A percentile compares a stretch with the other conserved stretches of the same genome.
These are phyloP conservation scores for Mesorhabditis spiculigera DNA, from an alignment of 2,888 invertebrate genomes.

Conservation along the genomic window DNA sequence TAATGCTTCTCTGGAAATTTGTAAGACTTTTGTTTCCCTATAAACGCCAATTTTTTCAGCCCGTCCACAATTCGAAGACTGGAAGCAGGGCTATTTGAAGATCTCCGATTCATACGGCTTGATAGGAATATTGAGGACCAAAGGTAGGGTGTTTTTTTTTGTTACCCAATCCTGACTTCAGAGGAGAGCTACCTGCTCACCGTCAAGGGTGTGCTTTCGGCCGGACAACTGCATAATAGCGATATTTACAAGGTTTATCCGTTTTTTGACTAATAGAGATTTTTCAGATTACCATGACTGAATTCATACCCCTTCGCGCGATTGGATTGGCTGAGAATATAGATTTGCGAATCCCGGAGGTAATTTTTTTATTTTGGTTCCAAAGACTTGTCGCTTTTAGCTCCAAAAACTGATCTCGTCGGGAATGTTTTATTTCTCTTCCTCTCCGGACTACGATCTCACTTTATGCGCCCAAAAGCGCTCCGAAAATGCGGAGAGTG, in stretches of 20 bases:
- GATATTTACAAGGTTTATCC: constrained; percentile 74
- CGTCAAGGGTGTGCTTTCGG: constrained; percentile 90
- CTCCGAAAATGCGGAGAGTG: constrained; percentile 75
- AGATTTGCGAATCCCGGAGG: constrained; percentile 48
- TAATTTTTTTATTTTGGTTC: constrained; percentile 16
- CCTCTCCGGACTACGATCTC: constrained; percentile 72
- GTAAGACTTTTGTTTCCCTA: constrained; percentile 21
- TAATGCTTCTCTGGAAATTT: constrained; percentile 39
- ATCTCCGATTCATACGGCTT: constrained; percentile 91
- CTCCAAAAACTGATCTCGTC: constrained; percentile 84
- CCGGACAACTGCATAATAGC: constrained; percentile 88
- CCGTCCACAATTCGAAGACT: constrained; percentile 80
- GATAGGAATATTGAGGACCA: constrained; percentile 79
- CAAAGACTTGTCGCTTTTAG: constrained; percentile 31
- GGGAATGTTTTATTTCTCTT: constrained; percentile 97
- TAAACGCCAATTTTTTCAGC: constrained; percentile 62
- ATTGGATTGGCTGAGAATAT: constrained; percentile 33
- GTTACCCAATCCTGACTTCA: constrained; percentile 17
- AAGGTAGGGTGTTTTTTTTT: constrained; percentile 15
- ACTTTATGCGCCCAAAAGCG: constrained; percentile 89
- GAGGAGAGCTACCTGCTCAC: constrained; percentile 83
- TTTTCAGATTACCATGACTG: constrained; percentile 43
- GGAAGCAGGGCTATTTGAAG: constrained; percentile 84
- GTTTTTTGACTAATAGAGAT: background rate
- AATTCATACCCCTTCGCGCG: constrained; percentile 47